Evolutionary conservation across 2,888 invertebrate genomes (phyloP), one percentile per base, ranked within the genome.

Genomic region (Pandemis cinnamomeana): DNA sequence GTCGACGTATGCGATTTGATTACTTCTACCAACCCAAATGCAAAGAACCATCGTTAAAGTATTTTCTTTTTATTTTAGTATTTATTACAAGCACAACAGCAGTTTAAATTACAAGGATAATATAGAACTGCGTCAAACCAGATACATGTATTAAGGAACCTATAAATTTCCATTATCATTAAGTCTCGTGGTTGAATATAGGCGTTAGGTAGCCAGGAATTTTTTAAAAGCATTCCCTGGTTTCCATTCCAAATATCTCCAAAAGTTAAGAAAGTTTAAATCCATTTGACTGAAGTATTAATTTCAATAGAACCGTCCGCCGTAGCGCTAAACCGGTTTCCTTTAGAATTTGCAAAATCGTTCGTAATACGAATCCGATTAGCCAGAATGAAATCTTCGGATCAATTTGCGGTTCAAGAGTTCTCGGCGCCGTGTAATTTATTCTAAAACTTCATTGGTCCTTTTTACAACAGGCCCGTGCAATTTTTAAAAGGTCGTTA

Each of bases 361-460:
- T 78, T 82, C 82, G 83, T 82, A 86, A 86, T 84, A 84, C 81
- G 82, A 87, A 86, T 86, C 83, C 85, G 85, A 88, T 89, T 88
- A 87, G 84, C 79, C 79, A 79, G 83, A 86, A 86, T 85, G 86
- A 87, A 89, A 89, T 86, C 84, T 82, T 71, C 71, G 80, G 82
- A 84, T 86, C 83, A 82, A 84, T 86, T 84, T 82, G 79, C 79
- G 83, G 82, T 78, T 80, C 76, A 73, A 78, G 81, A 83, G 81
- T 80, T 82, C 78, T 78, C 78, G 80, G 77, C 79, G 76, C 75
- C 72, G 63, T 77, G 80, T 83, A 86, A 89, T 87, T 82, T 87
- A 86, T 87, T 87, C 85, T 70, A 74, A 84, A 87, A 86, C 82
- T 88, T 87, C 79, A 76, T 77, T 75, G 70, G 72, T 68, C 72